Base-by-base conservation (phyloP, 2,888 invertebrate genomes). In the Temnothorax ravouxi region DNA sequence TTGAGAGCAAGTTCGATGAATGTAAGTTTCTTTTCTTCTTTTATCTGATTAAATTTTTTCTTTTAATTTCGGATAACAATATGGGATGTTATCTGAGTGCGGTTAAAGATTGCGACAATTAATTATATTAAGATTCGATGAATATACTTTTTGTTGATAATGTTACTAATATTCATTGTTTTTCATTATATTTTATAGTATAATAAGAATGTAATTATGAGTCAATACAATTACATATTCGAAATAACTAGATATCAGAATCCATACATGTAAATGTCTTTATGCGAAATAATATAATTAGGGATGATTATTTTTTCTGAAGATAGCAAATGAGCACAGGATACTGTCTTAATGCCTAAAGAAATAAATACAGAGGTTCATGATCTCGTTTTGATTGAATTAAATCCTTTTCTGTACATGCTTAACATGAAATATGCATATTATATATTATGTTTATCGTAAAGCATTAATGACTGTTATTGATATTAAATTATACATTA, bases 271-370 rank as follows among this genome's bases (percentile, higher is more conserved):
- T 69, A 79, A 71, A 79, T 34, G 15, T 79, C 71, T 67, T 66
- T 44, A 66, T 54, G 69, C 41, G 13, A 79, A 59, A 79, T 56
- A 44, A 69, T 56, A 54, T 77, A 56, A 44, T 66, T 79, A 79
- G 34, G 79, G 15, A 34, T 79, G 25, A 6, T 56, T 59, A 71
- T 71, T 79, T n/a, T 69, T n/a, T 69, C 59, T 34, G 34, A 56
- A 69, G 21, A n/a, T 44, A 79, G 50, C 11, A 72, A 38, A 38
- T 52, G 50, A 50, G 34, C 69, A 69, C 21, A n/a, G 25, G 15
- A 79, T 47, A 59, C 25, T 79, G 15, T 64, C 44, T 34, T 59
- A 47, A 79, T 69, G 56, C 34, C 56, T 77, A 79, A 69, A 67
- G 9, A 69, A 79, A 79, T 79, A 79, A 62, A 75, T 74, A 59